Conservation (phyloP, 2,113 vertebrate genomes). For the Carassius auratus region DNA sequence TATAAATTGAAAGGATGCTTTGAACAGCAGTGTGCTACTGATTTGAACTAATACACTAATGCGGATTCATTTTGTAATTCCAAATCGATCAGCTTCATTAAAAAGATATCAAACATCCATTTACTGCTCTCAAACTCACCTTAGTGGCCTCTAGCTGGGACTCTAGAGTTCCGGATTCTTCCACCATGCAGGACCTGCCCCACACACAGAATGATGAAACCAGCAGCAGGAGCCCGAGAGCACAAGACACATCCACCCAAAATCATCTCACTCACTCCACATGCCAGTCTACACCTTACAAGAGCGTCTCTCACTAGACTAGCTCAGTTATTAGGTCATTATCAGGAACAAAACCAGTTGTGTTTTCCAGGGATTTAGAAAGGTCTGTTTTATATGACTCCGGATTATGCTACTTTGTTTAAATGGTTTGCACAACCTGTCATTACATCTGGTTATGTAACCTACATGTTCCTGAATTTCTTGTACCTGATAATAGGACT, state of each 20-base stretch:
- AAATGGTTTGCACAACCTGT: not conserved
- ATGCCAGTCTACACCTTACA: slow-evolving; percentile 6
- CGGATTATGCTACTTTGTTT: not conserved
- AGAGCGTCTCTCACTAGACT: not conserved
- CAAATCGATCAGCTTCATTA: not conserved
- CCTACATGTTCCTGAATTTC: not conserved
- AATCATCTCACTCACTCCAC: slow-evolving; percentile 31
- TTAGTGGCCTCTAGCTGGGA: slow-evolving; percentile 98
- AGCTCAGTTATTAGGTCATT: not conserved
- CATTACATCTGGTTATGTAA: not conserved
- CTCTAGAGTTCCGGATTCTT: slow-evolving; percentile 95
- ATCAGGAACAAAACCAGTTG: too few species aligned
- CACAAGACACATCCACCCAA: slow-evolving; percentile 34
- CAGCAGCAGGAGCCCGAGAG: not conserved
- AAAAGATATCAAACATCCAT: not conserved
- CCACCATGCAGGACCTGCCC: slow-evolving; percentile 96
- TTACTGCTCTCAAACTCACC: slow-evolving; percentile 70
- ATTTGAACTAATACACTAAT: not conserved
- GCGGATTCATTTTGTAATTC: not conserved
- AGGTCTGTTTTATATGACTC: not conserved
- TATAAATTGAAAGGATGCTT: not conserved
- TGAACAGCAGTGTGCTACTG: not conserved
- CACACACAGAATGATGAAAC: slow-evolving; percentile 68
- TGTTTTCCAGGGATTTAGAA: not conserved
- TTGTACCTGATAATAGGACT: slow-evolving; percentile 6